Evolutionary conservation across 2,113 vertebrate genomes (phyloP), one percentile per base, ranked within the genome.

Genomic region (Gasterosteus aculeatus): DNA sequence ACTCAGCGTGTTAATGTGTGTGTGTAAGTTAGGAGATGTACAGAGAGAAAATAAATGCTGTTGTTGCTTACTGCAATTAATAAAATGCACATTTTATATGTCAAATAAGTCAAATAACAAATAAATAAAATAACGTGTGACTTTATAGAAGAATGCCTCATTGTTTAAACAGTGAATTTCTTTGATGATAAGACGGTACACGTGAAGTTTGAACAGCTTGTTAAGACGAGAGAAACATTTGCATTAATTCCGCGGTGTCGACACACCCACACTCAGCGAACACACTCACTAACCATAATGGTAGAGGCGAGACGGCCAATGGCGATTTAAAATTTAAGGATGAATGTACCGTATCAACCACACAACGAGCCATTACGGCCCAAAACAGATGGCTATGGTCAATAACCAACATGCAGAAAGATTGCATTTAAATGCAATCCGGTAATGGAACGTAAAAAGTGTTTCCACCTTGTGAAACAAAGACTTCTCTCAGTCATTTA

Each of bases 11-110:
- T n/a, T n/a, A n/a, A n/a, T n/a, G n/a, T n/a, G n/a, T n/a, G n/a
- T 79, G 38, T 35, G n/a, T 58, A 26, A 66, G 61, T 68, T 49
- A 78, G 61, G 26, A 77, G 65, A 66, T 57, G 56, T 44, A 58
- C 42, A 63, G 29, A 77, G 59, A 70, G 53, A 26, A 75, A 51
- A 47, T 11, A n/a, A 29, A 69, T 42, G 39, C 71, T 39, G 15
- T 19, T 60, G 42, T 22, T 63, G 42, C 22, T 38, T 10, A n/a
- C 56, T 57, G 41, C 49, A 39, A 67, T 59, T 64, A 80, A 62
- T 39, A 49, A 70, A 47, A 83, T 63, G 19, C 8, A 38, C 42
- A 59, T 69, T 61, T 39, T 16, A 14, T 35, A 22, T 7, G 9
- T 65, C 22, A 26, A 26, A 26, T 26, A 26, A 26, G n/a, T n/a